These are phyloP conservation scores for Drosophila lacicola DNA, from an alignment of 2,888 invertebrate genomes.

Conservation along the genomic window DNA sequence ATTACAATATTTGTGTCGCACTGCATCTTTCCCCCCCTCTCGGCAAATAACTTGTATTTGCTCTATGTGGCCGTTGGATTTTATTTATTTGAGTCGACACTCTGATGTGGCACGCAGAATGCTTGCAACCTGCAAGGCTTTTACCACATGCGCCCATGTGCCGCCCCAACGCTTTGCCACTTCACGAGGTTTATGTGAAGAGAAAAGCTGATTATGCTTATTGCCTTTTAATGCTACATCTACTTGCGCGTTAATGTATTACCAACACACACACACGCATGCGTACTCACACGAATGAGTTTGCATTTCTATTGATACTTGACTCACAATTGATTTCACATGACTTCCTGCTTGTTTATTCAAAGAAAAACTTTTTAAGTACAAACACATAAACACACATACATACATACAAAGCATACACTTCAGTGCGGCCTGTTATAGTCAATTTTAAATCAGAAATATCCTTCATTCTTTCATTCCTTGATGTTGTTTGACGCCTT, in stretches of 20 bases:
- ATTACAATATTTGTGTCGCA: constrained; percentile 81
- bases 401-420: constrained; percentile 7
- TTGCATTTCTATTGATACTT: constrained; percentile 71
- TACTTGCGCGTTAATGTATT: constrained; percentile 20
- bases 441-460: constrained; percentile 10
- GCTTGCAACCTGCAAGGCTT: constrained; percentile 5
- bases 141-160: constrained; percentile 37
- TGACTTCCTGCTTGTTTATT: constrained; percentile 77
- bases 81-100: constrained; percentile 57
- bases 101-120: constrained; percentile 52
- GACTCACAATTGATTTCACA: constrained; percentile 80
- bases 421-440: constrained; percentile 15
- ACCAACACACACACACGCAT: constrained; percentile 12
- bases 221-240: constrained; percentile 45
- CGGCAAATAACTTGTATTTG: neutral
- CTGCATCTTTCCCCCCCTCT: constrained; percentile 54
- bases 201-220: constrained; percentile 64
- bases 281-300: constrained; percentile 3
- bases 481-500: constrained; percentile 38
- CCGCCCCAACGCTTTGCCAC: constrained; percentile 12
- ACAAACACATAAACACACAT: constrained; percentile 50
- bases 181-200: constrained; percentile 1
- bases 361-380: constrained; percentile 73
- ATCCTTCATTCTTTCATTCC: constrained; percentile 34
- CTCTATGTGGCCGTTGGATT: constrained; percentile 45